phyloP scores from a whole-genome alignment of 2,797 vertebrate genomes.

The Silurus aristotelis region DNA sequence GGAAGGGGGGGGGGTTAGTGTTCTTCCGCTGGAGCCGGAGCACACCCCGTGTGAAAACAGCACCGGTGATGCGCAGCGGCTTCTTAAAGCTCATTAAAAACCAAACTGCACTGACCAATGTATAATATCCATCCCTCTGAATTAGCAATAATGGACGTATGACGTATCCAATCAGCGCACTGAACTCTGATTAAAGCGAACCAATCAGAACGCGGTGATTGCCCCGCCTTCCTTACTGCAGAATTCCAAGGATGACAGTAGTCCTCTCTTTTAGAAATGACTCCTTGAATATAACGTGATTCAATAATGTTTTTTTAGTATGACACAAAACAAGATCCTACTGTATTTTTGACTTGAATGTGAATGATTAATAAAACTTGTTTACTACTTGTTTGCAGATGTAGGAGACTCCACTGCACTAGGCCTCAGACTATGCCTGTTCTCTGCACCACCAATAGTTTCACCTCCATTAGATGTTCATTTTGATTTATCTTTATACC shows the following conservation, averaged over 20 bases:
- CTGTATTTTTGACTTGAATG: neutral
- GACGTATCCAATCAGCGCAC: neutral
- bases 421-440: slow-evolving; percentile 16
- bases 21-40: slow-evolving; percentile 33
- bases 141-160: slow-evolving; percentile 15
- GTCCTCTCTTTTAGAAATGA: slow-evolving; percentile 35
- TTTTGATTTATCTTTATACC: neutral
- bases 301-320: neutral
- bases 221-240: slow-evolving; percentile 60
- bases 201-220: slow-evolving; percentile 27
- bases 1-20: neutral
- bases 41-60: slow-evolving; percentile 47
- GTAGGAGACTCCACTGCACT: slow-evolving; percentile 1
- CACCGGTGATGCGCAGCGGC: slow-evolving; percentile 48
- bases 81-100: slow-evolving; percentile 21
- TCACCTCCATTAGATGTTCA: neutral
- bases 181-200: neutral
- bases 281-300: neutral
- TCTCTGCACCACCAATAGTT: slow-evolving; percentile 1
- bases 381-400: neutral
- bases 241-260: slow-evolving; percentile 49
- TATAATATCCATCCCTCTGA: neutral
- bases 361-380: neutral
- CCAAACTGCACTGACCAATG: slow-evolving; percentile 13
- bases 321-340: neutral